Conservation (phyloP, 2,797 vertebrate species). For the Crossoptilon crossoptilon region DNA sequence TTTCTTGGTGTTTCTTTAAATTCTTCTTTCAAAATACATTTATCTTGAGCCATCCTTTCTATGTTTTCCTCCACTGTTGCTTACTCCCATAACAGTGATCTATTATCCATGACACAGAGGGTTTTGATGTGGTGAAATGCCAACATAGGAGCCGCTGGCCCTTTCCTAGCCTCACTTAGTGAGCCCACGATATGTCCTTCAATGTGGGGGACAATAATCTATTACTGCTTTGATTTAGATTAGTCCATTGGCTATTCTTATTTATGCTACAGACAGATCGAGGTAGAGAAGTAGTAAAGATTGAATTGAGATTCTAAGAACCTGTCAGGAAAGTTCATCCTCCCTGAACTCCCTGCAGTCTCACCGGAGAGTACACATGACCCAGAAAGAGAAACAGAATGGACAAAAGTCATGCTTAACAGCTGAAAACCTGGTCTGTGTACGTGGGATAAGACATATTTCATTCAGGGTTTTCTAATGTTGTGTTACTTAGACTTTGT, state of each 20-base stretch:
- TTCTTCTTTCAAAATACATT: conserved; percentile 21
- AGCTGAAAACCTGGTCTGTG: not conserved
- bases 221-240: not conserved
- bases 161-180: not conserved
- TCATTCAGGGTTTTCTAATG: not conserved
- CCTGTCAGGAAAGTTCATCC: not conserved
- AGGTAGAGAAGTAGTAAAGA: not conserved
- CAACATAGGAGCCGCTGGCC: not conserved
- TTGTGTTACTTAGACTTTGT: not conserved
- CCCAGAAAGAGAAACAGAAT: not conserved
- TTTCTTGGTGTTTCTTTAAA: conserved; percentile 29
- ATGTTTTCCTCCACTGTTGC: not conserved
- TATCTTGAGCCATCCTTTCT: not conserved
- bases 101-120: conserved; percentile 16
- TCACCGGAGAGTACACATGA: not conserved
- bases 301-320: not conserved
- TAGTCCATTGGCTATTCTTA: not conserved
- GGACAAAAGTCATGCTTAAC: not conserved
- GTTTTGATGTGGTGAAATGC: conserved; percentile 3
- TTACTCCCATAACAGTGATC: conserved; percentile 24
- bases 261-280: not conserved
- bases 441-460: not conserved
- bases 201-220: not conserved
- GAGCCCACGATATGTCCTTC: not conserved
- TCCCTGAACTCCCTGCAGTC: not conserved